Evolutionary conservation across 2,113 vertebrate genomes (phyloP).

Genomic region (Sakesphorus luctuosus): DNA sequence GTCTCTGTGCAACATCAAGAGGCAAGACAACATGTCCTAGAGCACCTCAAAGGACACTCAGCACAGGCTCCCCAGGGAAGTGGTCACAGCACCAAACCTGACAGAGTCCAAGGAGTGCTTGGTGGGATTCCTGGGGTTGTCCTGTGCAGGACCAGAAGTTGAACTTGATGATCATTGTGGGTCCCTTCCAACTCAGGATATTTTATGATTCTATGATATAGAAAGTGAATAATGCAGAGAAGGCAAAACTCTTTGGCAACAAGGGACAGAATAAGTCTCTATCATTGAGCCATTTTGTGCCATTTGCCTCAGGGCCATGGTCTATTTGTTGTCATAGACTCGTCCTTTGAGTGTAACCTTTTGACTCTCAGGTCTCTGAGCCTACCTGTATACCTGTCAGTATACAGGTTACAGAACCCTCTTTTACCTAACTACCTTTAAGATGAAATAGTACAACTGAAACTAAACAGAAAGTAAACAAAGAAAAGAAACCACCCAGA

Average conservation of each 20-base stretch:
- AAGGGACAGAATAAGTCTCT: neutral
- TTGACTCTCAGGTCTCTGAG: neutral
- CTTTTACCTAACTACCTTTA: neutral
- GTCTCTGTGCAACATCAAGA: neutral
- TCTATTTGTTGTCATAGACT: neutral
- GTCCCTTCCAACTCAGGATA: neutral
- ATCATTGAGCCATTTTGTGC: neutral
- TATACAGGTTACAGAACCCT: neutral
- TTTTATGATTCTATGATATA: neutral
- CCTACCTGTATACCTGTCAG: neutral
- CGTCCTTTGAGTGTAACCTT: neutral
- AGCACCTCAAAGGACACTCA: neutral
- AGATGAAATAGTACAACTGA: neutral
- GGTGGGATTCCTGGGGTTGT: neutral
- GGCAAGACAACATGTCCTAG: neutral
- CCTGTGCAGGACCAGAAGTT: neutral
- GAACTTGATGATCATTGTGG: neutral
- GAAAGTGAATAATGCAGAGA: neutral
- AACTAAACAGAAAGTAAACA: neutral
- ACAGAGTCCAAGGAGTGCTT: neutral
- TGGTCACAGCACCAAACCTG: neutral
- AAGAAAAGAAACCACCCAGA: neutral
- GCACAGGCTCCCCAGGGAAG: rapidly evolving
- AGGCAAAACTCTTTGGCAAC: neutral
- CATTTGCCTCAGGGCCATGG: neutral